A percentile compares a stretch with the other conserved stretches of the same genome.
Evolutionary conservation across 2,888 invertebrate species (phyloP).

Genomic region (Torymus aiolomorphi): DNA sequence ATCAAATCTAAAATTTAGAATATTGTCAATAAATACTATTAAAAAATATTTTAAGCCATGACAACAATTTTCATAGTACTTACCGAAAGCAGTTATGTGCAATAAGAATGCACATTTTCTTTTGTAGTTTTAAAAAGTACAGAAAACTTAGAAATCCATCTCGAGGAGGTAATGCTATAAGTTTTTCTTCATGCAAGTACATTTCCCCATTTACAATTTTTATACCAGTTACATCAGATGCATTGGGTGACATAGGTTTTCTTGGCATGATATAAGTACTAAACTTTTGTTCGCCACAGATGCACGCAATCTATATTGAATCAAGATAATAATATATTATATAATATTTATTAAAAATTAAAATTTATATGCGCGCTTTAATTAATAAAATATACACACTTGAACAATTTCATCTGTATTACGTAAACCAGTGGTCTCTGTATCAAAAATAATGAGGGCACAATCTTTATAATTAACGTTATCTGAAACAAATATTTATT

Average conservation of each 20-base stretch:
- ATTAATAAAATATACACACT: neutral
- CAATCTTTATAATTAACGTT: slow-evolving; percentile 2
- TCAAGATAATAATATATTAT: neutral
- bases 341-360: neutral
- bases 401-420: neutral
- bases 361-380: neutral
- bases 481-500: neutral
- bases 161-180: neutral
- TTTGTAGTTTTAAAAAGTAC: too few species aligned
- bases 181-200: neutral
- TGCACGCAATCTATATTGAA: neutral
- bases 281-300: neutral
- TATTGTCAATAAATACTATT: too few species aligned
- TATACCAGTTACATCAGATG: slow-evolving; percentile 29
- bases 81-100: too few species aligned
- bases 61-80: too few species aligned
- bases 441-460: neutral
- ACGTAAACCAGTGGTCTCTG: neutral
- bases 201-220: neutral
- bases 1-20: too few species aligned
- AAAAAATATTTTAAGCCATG: too few species aligned
- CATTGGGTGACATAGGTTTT: neutral
- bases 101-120: too few species aligned
- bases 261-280: too few species aligned
- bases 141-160: neutral